Base-by-base conservation (phyloP, 2,113 vertebrate species). In the Chionodraco myersi region DNA sequence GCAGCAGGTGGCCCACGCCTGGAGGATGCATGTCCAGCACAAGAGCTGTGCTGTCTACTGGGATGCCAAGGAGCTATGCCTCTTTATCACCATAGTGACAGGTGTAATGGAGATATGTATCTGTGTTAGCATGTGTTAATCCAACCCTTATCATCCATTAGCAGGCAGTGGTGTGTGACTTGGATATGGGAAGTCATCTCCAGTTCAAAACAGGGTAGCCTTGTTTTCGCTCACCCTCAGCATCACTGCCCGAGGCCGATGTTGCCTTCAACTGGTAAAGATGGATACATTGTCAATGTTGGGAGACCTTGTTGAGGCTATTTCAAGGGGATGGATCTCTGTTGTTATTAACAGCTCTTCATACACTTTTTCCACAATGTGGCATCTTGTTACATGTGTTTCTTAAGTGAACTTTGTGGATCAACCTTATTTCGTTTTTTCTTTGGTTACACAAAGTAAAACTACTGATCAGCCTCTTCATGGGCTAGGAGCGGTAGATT, bases 1-100 rank as follows among this genome's bases (percentile, higher is more conserved):
- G 86, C 90, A 89, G 86, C 92, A 88, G 85, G 90, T 88, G 85
- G 83, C 68, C 72, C 53, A 75, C 69, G 80, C 75, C 77, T 77
- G 85, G 77, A 88, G 74, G 77, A 73, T 81, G 76, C 78, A 57
- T 64, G 10, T 83, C 67, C 65, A 70, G 71, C 51, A 48, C 67
- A 36, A 21, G 57, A 53, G 53, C 56, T 16, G 16, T 53, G 51
- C 61, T 59, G 69, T 67, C 52, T 78, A 58, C 49, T 15, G 30
- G 64, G 44, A 23, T 51, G 59, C 56, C 72, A 58, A 11, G 48
- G 58, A 79, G 66, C 23, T 52, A 23, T 51, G 65, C 18, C 15
- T n/a, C 54, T 85, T 70, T 71, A 59, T 84, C 62, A 61, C 13
- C 26, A 15, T 18, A 56, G 75, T 58, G 61, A 48, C 69, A 41